Conservation (phyloP, 2,113 vertebrate species). For the Propithecus coquereli region DNA sequence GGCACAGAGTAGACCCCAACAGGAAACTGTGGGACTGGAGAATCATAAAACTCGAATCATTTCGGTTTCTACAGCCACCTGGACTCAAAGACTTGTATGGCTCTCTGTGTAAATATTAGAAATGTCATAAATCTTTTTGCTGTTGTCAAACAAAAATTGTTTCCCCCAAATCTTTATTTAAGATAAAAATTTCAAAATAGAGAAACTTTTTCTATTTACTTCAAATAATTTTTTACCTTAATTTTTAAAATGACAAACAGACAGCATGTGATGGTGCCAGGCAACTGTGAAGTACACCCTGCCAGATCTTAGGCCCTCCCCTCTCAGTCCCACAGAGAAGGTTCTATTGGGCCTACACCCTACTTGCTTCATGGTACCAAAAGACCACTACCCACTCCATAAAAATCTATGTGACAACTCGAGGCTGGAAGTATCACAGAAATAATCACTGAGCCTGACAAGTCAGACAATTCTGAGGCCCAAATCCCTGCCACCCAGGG, state of each 20-base stretch:
- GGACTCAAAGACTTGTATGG: neutral
- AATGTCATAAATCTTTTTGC: neutral
- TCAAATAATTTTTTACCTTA: neutral
- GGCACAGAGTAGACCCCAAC: neutral
- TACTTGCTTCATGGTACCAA: neutral
- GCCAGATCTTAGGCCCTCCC: neutral
- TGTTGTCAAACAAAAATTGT: neutral
- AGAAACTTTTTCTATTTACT: neutral
- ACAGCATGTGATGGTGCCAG: neutral
- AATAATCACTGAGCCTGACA: neutral
- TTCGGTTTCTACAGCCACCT: neutral
- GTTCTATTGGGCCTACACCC: neutral
- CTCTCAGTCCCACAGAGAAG: neutral
- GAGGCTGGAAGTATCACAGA: neutral
- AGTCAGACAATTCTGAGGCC: neutral
- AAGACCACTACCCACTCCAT: neutral
- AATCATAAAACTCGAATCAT: neutral
- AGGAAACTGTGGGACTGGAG: neutral
- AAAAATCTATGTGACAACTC: neutral
- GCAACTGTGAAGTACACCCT: neutral
- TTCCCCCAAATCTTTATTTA: neutral
- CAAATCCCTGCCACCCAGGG: neutral
- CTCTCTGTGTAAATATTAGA: neutral
- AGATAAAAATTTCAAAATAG: constrained; percentile 25
- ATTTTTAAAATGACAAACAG: neutral